Percentiles rank a stretch among this genome's conserved stretches.
phyloP scores from a whole-genome alignment of 1,140 invertebrate species.

The Chlorops oryzae region DNA sequence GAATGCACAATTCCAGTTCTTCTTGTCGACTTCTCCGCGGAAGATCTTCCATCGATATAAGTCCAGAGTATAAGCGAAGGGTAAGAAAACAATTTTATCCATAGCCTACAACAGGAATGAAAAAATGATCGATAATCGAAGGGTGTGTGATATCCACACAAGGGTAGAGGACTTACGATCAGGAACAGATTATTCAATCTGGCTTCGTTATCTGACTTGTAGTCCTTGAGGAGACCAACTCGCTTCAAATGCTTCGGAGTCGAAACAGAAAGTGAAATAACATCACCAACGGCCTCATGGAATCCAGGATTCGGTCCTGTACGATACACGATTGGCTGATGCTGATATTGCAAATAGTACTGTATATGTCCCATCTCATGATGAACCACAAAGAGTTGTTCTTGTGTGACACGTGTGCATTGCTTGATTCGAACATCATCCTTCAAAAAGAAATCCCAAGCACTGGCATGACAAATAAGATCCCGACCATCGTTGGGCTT shows the following conservation, averaged over 20 bases:
- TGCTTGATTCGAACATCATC: constrained; percentile 86
- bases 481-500: constrained; percentile 69
- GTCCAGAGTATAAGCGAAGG: constrained; percentile 82
- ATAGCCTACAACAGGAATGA: constrained; percentile 52
- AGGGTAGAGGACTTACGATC: constrained; percentile 51
- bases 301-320: constrained; percentile 72
- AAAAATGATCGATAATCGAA: background rate
- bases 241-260: constrained; percentile 73
- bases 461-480: constrained; percentile 84
- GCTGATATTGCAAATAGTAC: constrained; percentile 77
- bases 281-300: constrained; percentile 89
- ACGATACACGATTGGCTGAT: constrained; percentile 67
- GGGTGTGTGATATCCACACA: too few relatives aligned
- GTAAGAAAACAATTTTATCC: constrained; percentile 81
- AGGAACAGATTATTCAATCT: constrained; percentile 73
- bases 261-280: constrained; percentile 73
- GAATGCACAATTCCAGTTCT: constrained; percentile 73
- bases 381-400: constrained; percentile 72
- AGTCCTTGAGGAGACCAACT: constrained; percentile 62
- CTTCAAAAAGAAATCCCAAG: constrained; percentile 83
- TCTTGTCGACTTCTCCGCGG: constrained; percentile 60
- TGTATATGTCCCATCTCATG: constrained; percentile 86
- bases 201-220: constrained; percentile 61
- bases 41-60: constrained; percentile 84
- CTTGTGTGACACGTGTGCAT: constrained; percentile 70